Evolutionary conservation across 2,888 invertebrate species (phyloP).

Genomic region (Erannis defoliaria): DNA sequence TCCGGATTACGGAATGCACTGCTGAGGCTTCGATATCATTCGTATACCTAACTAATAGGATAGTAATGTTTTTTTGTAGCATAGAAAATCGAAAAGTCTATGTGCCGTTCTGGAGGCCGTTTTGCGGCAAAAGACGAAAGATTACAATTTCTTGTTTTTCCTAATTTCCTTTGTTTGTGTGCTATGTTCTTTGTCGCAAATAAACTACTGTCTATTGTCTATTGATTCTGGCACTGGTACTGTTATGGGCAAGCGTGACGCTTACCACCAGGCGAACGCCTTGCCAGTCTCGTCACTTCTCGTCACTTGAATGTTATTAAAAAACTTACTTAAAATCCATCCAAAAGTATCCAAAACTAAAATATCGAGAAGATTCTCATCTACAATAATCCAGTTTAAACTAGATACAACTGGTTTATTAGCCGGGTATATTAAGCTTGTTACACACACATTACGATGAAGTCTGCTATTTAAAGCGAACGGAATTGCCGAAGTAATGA

Average conservation of each 20-base stretch:
- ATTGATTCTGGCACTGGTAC: too few relatives aligned
- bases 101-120: too few relatives aligned
- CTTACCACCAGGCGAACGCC: too few relatives aligned
- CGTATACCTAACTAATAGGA: conserved; percentile 44
- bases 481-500: conserved; percentile 79
- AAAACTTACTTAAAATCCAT: too few relatives aligned
- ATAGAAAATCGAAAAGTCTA: neutral
- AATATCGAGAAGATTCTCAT: neutral
- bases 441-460: conserved; percentile 55
- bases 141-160: too few relatives aligned
- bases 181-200: too few relatives aligned
- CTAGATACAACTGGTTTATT: conserved; percentile 22
- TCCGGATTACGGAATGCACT: conserved; percentile 45
- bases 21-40: conserved; percentile 57
- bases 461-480: conserved; percentile 69
- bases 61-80: conserved; percentile 26
- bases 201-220: too few relatives aligned
- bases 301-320: too few relatives aligned
- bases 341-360: neutral
- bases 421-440: conserved; percentile 38
- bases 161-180: too few relatives aligned
- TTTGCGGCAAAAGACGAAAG: too few relatives aligned
- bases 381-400: conserved; percentile 10
- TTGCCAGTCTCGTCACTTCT: too few relatives aligned
- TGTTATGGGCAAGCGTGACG: too few relatives aligned